Evolutionary conservation across 92 coral and sea anemone genomes (phyloP), one percentile per base, ranked within the genome.

Genomic region (Blastomussa wellsi): DNA sequence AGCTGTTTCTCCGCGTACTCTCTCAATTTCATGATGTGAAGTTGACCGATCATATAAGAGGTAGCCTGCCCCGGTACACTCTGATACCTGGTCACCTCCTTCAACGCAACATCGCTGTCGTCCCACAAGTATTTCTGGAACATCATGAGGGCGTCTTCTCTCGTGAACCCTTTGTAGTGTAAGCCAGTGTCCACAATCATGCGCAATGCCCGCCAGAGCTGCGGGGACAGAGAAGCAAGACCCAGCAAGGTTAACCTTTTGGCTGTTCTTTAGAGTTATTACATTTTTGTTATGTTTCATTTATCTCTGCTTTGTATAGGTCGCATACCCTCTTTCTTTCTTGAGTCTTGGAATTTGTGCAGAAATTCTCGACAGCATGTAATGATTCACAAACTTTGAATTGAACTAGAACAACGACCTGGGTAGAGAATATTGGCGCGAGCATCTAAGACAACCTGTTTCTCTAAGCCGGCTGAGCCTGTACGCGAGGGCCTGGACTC

Each of bases 161-260:
- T 91, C 52, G 88, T 85, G 20, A 96, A 66, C 39, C 89, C 86
- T 80, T 89, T 92, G 79, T 62, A 78, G 76, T 96, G 99, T 42
- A 96, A 48, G 1, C 98, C 98, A 1, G 99, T 92, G 86, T 96
- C 99, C 13, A 96, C 94, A 37, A 96, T 86, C 41, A 96, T 74
- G 74, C 99, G 93, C 44, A 96, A 73, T 1, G 99, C 98, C 10
- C 99, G 96, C 98, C 98, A 96, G 37, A 96, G 85, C 99, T 96
- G 88, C 1, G 68, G 68, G 26, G 35, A 2, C 35, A 62, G 32
- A 24, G 66, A 62, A 26, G 33, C 0, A 28, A 62, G 68, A 28
- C 17, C 68, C 17, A 26, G 12, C 1, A 26, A 1, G 44, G 44
- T 69, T 32, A 32, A 69, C 11, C 11, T 44, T 44, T 44, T 44